A percentile compares a stretch with the other conserved stretches of the same genome.
Conservation (phyloP, 2,113 vertebrate genomes). For the Tupaia chinensis region DNA sequence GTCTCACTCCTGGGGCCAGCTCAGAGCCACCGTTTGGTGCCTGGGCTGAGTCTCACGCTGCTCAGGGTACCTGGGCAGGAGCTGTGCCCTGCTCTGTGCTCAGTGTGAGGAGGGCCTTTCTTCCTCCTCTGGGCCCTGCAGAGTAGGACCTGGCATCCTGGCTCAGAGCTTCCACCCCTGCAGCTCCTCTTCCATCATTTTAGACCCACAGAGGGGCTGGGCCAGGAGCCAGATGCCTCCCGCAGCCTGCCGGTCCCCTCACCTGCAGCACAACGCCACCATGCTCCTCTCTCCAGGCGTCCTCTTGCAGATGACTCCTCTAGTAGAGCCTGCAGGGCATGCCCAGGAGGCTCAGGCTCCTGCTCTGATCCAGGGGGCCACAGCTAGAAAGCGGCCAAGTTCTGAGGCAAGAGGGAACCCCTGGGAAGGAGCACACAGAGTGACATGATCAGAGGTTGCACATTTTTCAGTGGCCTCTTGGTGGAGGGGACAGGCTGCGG, state of each 20-base stretch:
- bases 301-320: too few relatives aligned
- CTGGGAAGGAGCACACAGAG: not conserved
- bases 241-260: rapidly evolving
- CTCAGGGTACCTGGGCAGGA: not conserved
- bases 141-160: not conserved
- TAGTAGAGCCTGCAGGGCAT: not conserved
- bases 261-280: not conserved
- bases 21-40: rapidly evolving
- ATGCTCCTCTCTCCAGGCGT: not conserved
- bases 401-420: not conserved
- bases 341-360: not conserved
- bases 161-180: not conserved
- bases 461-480: too few relatives aligned
- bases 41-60: not conserved
- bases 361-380: rapidly evolving
- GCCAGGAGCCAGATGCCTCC: not conserved
- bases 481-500: too few relatives aligned
- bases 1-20: not conserved
- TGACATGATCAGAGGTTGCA: not conserved
- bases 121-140: not conserved
- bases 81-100: too few relatives aligned
- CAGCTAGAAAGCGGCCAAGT: not conserved
- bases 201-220: not conserved
- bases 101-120: rapidly evolving
- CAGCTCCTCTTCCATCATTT: rapidly evolving